Base-by-base conservation (phyloP, 2,113 vertebrate species). In the Todiramphus chloris region DNA sequence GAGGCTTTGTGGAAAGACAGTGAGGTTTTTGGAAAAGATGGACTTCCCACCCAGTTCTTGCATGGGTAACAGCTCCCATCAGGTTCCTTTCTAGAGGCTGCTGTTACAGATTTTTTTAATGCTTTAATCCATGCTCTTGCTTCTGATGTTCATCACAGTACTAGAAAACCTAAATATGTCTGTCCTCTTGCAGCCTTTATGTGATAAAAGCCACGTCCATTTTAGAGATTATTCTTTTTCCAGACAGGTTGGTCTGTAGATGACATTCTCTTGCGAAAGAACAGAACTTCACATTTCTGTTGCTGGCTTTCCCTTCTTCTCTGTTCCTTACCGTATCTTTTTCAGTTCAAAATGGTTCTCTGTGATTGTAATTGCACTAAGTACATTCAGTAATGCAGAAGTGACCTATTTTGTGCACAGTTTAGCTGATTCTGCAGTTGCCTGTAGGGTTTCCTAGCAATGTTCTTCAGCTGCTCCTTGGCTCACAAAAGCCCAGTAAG, bases 401-500 rank as follows among this genome's bases (percentile, higher is more conserved):
- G 41, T 91, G 89, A 89, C 89, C 83, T 94, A 91, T 96, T 96
- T 94, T 94, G 95, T 93, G 55, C 92, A 56, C 79, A 67, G 77
- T 89, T 94, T 87, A 94, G 81, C 89, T 87, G 83, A 87, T 89
- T 82, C 70, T 87, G 81, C 63, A 80, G 63, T 83, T 93, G 91
- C 74, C 74, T 82, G n/a, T 87, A 89, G 81, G 74, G 72, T 89
- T 91, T 95, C 62, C 59, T 87, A 69, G 59, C 48, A 46, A 2
- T 89, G 74, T 92, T 87, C 92, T 83, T 93, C 50, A 89, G 44
- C 64, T 1, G 2, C 55, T 89, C 37, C 76, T 59, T 77, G 70
- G 25, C 50, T 89, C 87, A 76, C 41, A 84, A 68, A 87, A 75
- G 50, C 64, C 72, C 4, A 2, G 0, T 59, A 85, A 64, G 62